These are phyloP conservation scores for Anoura caudifer DNA, from an alignment of 2,113 vertebrate genomes.

Conservation along the genomic window DNA sequence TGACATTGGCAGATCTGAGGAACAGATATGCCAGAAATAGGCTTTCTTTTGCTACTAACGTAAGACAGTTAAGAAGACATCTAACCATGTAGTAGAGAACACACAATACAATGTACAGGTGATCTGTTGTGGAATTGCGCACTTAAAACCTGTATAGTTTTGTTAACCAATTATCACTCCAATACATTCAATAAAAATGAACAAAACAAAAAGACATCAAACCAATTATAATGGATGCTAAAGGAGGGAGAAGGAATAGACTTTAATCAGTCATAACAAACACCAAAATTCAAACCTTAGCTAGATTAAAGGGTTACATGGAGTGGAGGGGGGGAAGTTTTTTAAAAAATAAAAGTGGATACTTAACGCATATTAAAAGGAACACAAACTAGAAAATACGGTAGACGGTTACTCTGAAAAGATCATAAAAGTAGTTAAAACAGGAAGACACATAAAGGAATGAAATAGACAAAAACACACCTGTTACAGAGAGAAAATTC, in stretches of 20 bases:
- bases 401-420: neutral
- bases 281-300: neutral
- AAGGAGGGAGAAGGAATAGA: neutral
- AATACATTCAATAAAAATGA: neutral
- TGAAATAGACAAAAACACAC: neutral
- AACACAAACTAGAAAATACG: neutral
- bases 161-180: neutral
- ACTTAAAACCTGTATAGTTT: neutral
- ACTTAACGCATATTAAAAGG: neutral
- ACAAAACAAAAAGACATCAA: neutral
- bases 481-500: neutral
- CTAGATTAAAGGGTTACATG: neutral
- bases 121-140: too few relatives aligned
- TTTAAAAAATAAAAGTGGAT: neutral
- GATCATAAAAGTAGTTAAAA: neutral
- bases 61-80: neutral
- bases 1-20: neutral
- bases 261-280: neutral
- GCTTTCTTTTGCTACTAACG: neutral
- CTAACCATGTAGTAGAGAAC: too few relatives aligned
- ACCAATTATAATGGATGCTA: neutral
- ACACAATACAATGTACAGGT: neutral
- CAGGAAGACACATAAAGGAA: neutral
- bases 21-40: neutral
- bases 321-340: neutral